These are phyloP conservation scores for Drosophila nannoptera DNA, from an alignment of 1,140 invertebrate species.

Conservation along the genomic window DNA sequence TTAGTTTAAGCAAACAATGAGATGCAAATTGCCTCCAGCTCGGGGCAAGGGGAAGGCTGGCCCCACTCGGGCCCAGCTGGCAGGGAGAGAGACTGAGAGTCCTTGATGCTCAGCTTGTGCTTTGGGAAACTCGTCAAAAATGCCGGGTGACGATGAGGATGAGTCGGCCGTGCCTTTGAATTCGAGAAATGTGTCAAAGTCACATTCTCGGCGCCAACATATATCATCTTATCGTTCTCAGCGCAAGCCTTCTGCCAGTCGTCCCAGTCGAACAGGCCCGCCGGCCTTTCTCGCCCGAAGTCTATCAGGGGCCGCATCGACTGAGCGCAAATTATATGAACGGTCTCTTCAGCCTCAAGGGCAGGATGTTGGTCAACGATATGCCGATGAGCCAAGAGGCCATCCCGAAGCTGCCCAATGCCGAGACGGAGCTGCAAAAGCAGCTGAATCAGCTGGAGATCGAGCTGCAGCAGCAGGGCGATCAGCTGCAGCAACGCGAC, in stretches of 20 bases:
- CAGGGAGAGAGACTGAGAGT: no score
- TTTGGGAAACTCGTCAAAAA: constrained; percentile 36
- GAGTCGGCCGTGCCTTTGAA: constrained; percentile 22
- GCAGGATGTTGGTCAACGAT: constrained; percentile 39
- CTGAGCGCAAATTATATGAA: constrained; percentile 47
- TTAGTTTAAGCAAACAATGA: no score
- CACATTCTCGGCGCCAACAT: constrained; percentile 15
- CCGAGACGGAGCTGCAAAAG: constrained; percentile 1
- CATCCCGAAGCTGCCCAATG: background rate
- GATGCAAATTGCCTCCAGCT: no score
- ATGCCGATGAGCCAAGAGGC: background rate
- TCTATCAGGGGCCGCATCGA: background rate
- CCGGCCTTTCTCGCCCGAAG: background rate
- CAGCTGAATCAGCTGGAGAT: constrained; percentile 13
- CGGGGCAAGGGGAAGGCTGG: no score
- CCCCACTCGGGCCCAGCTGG: no score
- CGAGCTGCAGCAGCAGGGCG: constrained; percentile 19
- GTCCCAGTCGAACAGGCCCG: background rate
- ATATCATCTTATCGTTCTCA: constrained; percentile 17
- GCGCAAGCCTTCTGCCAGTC: constrained; percentile 12
- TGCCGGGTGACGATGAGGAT: constrained; percentile 14
- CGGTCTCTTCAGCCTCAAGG: constrained; percentile 57
- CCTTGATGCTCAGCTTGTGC: background rate
- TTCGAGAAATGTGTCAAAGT: constrained; percentile 54
- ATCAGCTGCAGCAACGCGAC: constrained; percentile 13